Base-by-base conservation (phyloP, 2,888 invertebrate genomes). In the Scaptomyza tumidula region DNA sequence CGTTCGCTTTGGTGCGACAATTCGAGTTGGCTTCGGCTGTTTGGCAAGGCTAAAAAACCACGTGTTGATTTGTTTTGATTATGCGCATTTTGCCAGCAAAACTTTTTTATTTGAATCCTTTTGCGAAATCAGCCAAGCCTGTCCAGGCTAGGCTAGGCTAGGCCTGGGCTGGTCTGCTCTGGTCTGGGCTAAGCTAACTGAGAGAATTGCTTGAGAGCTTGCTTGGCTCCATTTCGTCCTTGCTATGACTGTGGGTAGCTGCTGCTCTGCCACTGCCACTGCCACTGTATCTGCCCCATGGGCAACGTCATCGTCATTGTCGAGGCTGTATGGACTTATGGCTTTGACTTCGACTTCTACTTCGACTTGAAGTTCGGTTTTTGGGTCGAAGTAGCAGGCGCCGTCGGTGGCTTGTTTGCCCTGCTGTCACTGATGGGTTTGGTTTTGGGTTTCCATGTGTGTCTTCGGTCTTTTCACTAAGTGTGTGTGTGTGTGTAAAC, bases 41-140 rank as follows among this genome's bases (percentile, higher is more conserved):
- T 14, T 71, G 68, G 44, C 71, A 72, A 67, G 70, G 63, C 67
- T 57, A 75, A 66, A 83, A 89, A 91, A 91, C 91, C 91, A 91
- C 91, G 91, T 91, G 91, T 91, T 91, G 91, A 91, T 90, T 91
- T 91, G 90, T 88, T 89, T 86, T 88, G 90, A 90, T 89, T 90
- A 71, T 91, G 92, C 91, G 91, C 91, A 89, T 75, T 86, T 81
- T 74, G 86, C 70, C 73, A 80, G 75, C 71, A 55, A 64, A 80
- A 70, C 45, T 75, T 80, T 79, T 66, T 70, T 69, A 83, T 75
- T 81, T 75, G 85, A 86, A 84, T 86, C 71, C 80, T 72, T 74
- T 68, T 74, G 80, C 62, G 78, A 58, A 43, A 58, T 37, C 49
- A 39, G 62, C 60, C 55, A 56, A 48, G 66, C 29, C 45, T 35